Percentiles rank a stretch among this genome's conserved stretches.
Conservation (phyloP, 1,140 invertebrate species). For the Drosophila persimilis region DNA sequence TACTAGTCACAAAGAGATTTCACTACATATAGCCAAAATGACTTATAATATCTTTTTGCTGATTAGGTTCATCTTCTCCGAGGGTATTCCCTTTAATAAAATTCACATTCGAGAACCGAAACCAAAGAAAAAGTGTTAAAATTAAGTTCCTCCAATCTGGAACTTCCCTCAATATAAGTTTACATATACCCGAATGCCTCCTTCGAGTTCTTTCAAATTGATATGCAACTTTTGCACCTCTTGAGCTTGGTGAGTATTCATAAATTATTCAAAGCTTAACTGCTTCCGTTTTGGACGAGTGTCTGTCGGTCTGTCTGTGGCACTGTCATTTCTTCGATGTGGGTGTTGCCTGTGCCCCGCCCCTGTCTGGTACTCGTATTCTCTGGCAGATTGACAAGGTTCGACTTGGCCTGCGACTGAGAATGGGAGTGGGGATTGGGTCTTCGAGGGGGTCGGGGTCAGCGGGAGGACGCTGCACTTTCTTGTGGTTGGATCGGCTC, state of each 20-base stretch:
- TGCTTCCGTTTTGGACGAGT: constrained; percentile 74
- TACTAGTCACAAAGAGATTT: no score
- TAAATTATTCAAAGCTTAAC: constrained; percentile 79
- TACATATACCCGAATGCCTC: no score
- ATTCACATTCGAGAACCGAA: no score
- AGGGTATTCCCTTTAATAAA: no score
- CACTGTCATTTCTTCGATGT: constrained; percentile 14
- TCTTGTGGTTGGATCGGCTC: constrained; percentile 49
- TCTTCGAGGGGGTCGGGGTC: constrained; percentile 7
- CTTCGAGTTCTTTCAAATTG: constrained; percentile 34
- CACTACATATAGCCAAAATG: no score
- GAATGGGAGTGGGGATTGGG: background rate
- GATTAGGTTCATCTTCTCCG: no score
- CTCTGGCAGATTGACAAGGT: constrained; percentile 58
- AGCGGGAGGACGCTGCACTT: constrained; percentile 43
- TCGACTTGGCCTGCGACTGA: constrained; percentile 15
- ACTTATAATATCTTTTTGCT: no score
- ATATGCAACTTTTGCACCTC: constrained; percentile 68
- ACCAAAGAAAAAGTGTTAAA: constrained; percentile 36
- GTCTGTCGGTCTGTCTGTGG: constrained; percentile 11
- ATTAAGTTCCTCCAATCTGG: constrained; percentile 31
- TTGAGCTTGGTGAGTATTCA: constrained; percentile 53
- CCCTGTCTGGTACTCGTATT: constrained; percentile 14
- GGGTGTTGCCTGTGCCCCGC: no score
- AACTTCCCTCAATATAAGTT: constrained; percentile 2